Percentiles rank a stretch among this genome's conserved stretches.
These are phyloP conservation scores for Nerophis lumbriciformis DNA, from an alignment of 2,113 vertebrate species.

Conservation along the genomic window DNA sequence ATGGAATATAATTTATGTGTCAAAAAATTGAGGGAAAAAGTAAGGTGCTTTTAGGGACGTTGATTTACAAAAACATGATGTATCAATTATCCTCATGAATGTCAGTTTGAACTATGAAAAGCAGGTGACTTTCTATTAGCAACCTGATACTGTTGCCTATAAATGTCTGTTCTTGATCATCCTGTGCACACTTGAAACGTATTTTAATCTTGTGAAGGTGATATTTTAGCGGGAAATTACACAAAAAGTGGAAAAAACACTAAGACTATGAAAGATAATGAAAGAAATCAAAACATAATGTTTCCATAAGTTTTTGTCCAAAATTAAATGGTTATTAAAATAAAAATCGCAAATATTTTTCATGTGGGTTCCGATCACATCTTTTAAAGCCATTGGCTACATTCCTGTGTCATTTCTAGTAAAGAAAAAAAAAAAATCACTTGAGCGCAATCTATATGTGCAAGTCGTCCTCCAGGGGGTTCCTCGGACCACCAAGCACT, in stretches of 20 bases:
- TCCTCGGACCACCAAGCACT: no score
- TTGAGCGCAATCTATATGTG: no score
- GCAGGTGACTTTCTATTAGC: conserved; percentile 5
- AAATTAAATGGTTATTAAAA: no score
- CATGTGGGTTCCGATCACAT: neutral
- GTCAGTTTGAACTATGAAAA: conserved; percentile 2
- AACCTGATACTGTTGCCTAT: neutral
- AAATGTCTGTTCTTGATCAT: neutral
- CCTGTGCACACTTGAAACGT: neutral
- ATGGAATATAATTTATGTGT: neutral
- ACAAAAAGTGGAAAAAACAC: neutral
- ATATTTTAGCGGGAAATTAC: neutral
- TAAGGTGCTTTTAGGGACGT: conserved; percentile 7
- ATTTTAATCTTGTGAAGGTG: neutral
- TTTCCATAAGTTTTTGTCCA: no score
- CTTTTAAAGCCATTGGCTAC: neutral
- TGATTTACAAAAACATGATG: conserved; percentile 8
- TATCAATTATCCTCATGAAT: neutral
- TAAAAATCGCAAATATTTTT: neutral
- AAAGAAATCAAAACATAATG: no score
- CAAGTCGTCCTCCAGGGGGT: no score
- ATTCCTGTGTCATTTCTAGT: neutral
- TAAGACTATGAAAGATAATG: no score
- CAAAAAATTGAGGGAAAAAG: conserved; percentile 5
- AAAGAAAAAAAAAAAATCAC: neutral